phyloP scores from a whole-genome alignment of 2,797 vertebrate species.

The Chromobotia macracanthus region DNA sequence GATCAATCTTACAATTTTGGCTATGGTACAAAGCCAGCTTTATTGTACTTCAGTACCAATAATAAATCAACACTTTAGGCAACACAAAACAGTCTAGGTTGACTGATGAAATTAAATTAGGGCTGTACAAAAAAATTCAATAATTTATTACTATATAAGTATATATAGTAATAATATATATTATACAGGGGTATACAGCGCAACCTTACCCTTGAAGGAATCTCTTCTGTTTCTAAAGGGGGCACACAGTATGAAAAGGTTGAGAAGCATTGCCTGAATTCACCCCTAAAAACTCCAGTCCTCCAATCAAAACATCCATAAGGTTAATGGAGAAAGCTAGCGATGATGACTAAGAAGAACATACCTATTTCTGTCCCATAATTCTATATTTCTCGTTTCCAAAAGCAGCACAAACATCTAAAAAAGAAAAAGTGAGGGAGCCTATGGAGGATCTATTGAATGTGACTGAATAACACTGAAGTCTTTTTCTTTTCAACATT shows the following conservation, averaged over 20 bases:
- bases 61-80: too few species aligned
- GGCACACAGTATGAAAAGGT: background rate
- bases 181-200: too few species aligned
- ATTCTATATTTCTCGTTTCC: background rate
- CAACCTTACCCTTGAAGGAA: too few species aligned
- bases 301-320: background rate
- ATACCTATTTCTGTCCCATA: background rate
- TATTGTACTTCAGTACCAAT: too few species aligned
- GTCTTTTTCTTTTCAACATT: slow-evolving; percentile 44
- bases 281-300: background rate
- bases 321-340: background rate
- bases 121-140: too few species aligned
- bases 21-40: too few species aligned
- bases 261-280: background rate
- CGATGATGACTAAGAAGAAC: background rate
- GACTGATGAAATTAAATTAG: too few species aligned
- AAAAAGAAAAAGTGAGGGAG: slow-evolving; percentile 11
- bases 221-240: too few species aligned
- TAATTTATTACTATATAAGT: too few species aligned
- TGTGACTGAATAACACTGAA: slow-evolving; percentile 40
- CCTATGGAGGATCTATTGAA: slow-evolving; percentile 35
- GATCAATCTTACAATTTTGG: too few species aligned
- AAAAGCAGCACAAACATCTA: slow-evolving; percentile 29
- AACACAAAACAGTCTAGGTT: too few species aligned
- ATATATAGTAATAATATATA: too few species aligned